These are phyloP conservation scores for Neelides sp. DNA, from an alignment of 1,140 invertebrate species.

Conservation along the genomic window DNA sequence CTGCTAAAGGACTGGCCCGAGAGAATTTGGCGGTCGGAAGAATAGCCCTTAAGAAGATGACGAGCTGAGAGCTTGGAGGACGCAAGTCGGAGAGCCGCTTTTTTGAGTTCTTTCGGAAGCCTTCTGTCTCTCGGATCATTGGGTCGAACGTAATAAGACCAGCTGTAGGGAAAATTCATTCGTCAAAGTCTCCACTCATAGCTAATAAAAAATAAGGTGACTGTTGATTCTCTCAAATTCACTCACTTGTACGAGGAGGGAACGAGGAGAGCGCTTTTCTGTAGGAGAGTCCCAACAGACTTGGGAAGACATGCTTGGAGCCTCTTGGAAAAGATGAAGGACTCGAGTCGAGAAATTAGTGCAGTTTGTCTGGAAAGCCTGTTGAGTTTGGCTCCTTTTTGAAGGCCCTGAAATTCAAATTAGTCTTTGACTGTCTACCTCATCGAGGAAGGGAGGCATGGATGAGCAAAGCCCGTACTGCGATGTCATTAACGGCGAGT, in stretches of 20 bases:
- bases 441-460: background rate
- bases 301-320: constrained; percentile 48
- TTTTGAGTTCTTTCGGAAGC: constrained; percentile 57
- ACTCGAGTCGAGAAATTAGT: constrained; percentile 62
- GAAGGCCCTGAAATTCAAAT: constrained; percentile 42
- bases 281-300: constrained; percentile 48
- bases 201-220: background rate
- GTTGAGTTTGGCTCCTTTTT: constrained; percentile 64
- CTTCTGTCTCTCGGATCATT: constrained; percentile 65
- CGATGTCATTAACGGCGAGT: constrained; percentile 29
- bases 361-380: constrained; percentile 64
- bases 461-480: constrained; percentile 8
- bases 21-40: background rate
- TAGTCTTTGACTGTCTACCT: background rate
- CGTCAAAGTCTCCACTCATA: background rate
- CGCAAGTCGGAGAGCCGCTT: constrained; percentile 56
- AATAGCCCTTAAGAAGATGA: background rate
- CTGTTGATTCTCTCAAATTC: background rate
- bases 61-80: constrained; percentile 32
- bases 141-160: constrained; percentile 54
- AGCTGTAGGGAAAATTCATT: constrained; percentile 36
- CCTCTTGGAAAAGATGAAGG: constrained; percentile 61
- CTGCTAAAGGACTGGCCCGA: background rate
- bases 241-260: constrained; percentile 46
- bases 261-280: constrained; percentile 54